Evolutionary conservation across 2,113 vertebrate genomes (phyloP).

Genomic region (Aegotheles bennettii): DNA sequence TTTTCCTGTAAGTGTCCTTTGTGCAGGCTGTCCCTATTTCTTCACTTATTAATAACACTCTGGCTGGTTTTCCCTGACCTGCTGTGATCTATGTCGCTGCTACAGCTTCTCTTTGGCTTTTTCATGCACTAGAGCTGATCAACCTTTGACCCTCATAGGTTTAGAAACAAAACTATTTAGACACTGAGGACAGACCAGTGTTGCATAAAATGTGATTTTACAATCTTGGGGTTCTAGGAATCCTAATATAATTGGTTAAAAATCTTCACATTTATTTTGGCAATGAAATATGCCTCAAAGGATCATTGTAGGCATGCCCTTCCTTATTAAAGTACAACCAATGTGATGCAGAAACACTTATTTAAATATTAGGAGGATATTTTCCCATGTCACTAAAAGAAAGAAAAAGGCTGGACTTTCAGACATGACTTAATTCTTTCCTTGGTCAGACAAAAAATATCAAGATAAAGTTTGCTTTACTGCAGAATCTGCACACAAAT

Average conservation of each 20-base stretch:
- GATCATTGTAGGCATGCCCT: neutral
- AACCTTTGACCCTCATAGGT: neutral
- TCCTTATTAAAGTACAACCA: neutral
- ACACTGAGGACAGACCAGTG: neutral
- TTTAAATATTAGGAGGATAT: neutral
- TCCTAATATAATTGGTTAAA: neutral
- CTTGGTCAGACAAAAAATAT: neutral
- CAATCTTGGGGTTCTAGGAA: neutral
- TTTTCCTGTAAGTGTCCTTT: neutral
- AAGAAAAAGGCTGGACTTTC: neutral
- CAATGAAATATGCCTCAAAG: neutral
- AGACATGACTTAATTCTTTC: constrained; percentile 15
- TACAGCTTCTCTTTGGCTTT: neutral
- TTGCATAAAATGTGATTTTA: neutral
- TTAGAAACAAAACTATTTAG: constrained; percentile 28
- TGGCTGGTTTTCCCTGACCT: neutral
- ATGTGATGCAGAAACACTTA: neutral
- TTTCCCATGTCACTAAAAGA: neutral
- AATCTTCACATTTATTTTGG: neutral
- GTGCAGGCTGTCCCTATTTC: neutral
- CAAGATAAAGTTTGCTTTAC: constrained; percentile 33
- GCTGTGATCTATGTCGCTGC: neutral
- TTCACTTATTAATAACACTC: neutral
- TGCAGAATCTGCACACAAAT: constrained; percentile 49
- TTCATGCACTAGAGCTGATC: neutral